A percentile compares a stretch with the other conserved stretches of the same genome.
phyloP scores from a whole-genome alignment of 2,797 vertebrate species.

The Mus spretus region DNA sequence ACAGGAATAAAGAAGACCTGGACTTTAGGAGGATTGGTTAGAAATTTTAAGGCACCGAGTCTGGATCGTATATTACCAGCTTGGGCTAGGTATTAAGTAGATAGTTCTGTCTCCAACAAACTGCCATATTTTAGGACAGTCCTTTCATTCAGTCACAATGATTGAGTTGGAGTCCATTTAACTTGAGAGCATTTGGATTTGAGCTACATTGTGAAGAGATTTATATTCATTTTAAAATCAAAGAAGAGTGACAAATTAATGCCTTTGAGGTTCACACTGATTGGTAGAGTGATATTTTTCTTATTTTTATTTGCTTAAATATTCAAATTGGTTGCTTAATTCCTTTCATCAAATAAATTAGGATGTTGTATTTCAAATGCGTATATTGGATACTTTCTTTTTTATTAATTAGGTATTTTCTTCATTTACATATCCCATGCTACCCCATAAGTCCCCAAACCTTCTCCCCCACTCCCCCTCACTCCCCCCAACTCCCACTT shows the following conservation, averaged over 20 bases:
- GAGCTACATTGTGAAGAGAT: background rate
- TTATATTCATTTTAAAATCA: background rate
- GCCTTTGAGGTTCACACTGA: background rate
- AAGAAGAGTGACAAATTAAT: background rate
- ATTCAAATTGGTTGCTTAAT: background rate
- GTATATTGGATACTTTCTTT: background rate
- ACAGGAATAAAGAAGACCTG: background rate
- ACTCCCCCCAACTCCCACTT: too few species aligned
- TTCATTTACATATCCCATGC: too few species aligned
- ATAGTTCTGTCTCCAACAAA: background rate
- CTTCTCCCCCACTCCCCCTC: too few species aligned
- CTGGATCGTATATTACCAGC: background rate
- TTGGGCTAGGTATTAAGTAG: background rate
- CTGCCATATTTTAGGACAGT: background rate
- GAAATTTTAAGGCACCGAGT: background rate
- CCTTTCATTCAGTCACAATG: background rate
- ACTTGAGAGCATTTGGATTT: background rate
- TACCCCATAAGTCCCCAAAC: too few species aligned
- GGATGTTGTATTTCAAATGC: background rate
- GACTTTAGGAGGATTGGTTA: background rate
- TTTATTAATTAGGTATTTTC: too few species aligned
- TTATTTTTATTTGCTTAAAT: background rate
- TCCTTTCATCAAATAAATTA: background rate
- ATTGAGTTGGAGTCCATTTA: constrained; percentile 5
- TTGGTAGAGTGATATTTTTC: background rate